A percentile compares a stretch with the other conserved stretches of the same genome.
Evolutionary conservation across 2,113 vertebrate species (phyloP).

Genomic region (Hyperopisus bebe): DNA sequence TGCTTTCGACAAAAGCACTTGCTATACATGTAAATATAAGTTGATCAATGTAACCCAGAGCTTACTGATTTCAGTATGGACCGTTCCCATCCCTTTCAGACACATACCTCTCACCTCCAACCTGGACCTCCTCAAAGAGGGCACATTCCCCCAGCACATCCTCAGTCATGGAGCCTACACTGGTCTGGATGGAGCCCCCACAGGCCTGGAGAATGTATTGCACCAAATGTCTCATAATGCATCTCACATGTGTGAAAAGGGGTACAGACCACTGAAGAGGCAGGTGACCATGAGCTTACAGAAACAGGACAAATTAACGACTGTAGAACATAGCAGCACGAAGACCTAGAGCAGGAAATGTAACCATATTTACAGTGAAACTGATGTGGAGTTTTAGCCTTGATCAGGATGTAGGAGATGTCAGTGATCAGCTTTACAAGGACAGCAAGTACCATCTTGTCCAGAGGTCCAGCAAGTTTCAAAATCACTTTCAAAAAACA

Average conservation of each 20-base stretch:
- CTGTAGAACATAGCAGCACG: neutral
- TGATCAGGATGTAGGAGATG: neutral
- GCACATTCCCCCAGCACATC: conserved; percentile 85
- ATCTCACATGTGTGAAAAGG: neutral
- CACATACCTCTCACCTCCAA: conserved; percentile 86
- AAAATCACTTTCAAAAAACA: neutral
- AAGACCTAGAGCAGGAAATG: neutral
- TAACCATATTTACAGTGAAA: neutral
- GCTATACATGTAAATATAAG: neutral
- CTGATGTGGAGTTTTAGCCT: neutral
- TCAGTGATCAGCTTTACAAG: neutral
- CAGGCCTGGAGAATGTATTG: conserved; percentile 70
- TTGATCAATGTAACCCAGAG: neutral
- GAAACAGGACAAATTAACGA: neutral
- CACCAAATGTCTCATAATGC: neutral
- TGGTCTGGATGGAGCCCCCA: conserved; percentile 94
- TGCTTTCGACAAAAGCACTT: neutral
- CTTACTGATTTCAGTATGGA: neutral
- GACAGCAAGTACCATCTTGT: neutral
- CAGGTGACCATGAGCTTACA: neutral
- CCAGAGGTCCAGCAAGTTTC: neutral
- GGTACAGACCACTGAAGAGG: neutral
- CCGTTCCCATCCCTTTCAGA: neutral
- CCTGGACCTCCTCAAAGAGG: conserved; percentile 87
- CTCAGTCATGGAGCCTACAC: conserved; percentile 67